A percentile compares a stretch with the other conserved stretches of the same genome.
Evolutionary conservation across 2,888 invertebrate species (phyloP).

Genomic region (Brenthis daphne): DNA sequence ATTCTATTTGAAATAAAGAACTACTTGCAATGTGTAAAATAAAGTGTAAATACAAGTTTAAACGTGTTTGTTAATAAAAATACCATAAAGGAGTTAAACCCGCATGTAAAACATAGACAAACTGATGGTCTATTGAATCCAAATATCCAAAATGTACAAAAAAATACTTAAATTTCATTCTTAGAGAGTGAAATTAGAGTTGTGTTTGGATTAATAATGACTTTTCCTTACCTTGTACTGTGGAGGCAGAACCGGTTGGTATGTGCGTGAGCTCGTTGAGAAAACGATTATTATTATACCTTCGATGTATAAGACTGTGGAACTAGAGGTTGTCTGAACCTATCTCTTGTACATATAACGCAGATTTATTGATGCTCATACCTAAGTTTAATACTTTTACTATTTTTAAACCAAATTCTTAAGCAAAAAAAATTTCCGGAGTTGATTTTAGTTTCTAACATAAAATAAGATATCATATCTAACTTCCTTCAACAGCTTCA

Average conservation of each 20-base stretch:
- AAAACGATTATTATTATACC: constrained; percentile 68
- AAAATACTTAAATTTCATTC: constrained; percentile 25
- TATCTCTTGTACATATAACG: constrained; percentile 4
- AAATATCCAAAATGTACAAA: constrained; percentile 9
- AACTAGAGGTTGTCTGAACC: constrained; percentile 44
- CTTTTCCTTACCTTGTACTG: constrained; percentile 32
- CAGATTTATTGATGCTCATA: neutral
- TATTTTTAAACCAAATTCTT: neutral
- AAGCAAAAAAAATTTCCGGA: no score
- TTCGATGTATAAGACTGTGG: constrained; percentile 52
- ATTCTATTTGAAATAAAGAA: neutral
- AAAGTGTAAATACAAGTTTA: constrained; percentile 13
- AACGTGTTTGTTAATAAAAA: constrained; percentile 10
- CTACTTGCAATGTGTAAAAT: constrained; percentile 7
- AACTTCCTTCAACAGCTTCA: no score
- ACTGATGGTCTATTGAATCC: constrained; percentile 19
- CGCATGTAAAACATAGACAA: constrained; percentile 27
- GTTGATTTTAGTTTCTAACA: no score
- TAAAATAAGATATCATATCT: no score
- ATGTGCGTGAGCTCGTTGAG: constrained; percentile 67
- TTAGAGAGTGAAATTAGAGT: constrained; percentile 40
- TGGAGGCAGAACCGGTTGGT: constrained; percentile 58
- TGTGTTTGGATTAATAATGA: constrained; percentile 37
- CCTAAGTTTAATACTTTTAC: neutral
- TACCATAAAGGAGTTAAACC: constrained; percentile 15